Base-by-base conservation (phyloP, 2,113 vertebrate species). In the Gnathonemus longibarbis region DNA sequence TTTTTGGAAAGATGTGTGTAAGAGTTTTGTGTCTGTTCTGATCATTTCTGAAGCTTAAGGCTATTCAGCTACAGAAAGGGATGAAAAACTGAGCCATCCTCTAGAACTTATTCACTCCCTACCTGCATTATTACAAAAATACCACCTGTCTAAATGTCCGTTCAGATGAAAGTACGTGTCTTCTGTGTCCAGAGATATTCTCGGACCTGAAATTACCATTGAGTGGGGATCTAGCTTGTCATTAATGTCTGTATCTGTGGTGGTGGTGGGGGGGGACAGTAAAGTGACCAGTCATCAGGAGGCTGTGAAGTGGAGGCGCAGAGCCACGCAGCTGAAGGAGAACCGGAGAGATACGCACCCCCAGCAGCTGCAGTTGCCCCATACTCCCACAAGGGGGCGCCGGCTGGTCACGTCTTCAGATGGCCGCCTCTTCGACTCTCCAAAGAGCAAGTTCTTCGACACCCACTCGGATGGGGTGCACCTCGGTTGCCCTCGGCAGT, bases 391-490 rank as follows among this genome's bases (percentile, higher is more conserved):
- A 77, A 96, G 95, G 90, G 92, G 92, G 3, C 90, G 66, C 9
- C 31, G 58, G 0, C 50, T 88, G 1, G 3, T 90, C 17, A 49
- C 84, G 21, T 48, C 88, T 0, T 62, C 88, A 0, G 91, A 93
- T 27, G 17, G 89, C n/a, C 58, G 3, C n/a, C 19, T 91, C 74
- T 91, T 10, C 2, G 88, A 94, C 56, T 95, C 94, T 0, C 94
- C 96, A 0, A 95, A 95, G 90, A 96, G 94, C 92, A 91, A 91
- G 24, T 94, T 96, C 91, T 96, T 96, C 39, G 93, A 94, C 7
- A 1, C 53, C 9, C 92, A 10, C 0, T 91, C 91, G 0, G 92
- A 95, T 6, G 5, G 93, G 0, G 46, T 95, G 0, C 87, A 89
- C 0, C 89, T 90, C 85, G 88, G 35, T 62, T 88, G 90, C 53